These are phyloP conservation scores for Adelognathus sp. DNA, from an alignment of 2,888 invertebrate species.

Conservation along the genomic window DNA sequence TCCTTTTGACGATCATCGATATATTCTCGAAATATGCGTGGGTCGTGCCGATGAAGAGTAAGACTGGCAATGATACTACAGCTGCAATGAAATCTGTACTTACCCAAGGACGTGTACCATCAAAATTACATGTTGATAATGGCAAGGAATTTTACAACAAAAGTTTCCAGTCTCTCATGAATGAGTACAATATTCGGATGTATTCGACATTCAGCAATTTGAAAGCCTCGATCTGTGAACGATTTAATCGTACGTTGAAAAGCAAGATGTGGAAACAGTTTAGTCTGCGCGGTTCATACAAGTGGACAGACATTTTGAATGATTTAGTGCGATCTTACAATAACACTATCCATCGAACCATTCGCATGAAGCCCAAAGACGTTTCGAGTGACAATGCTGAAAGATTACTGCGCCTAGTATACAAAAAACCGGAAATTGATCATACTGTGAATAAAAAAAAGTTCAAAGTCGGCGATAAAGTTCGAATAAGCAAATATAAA, in stretches of 20 bases:
- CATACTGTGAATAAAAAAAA: constrained; percentile 8
- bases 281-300: constrained; percentile 43
- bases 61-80: constrained; percentile 16
- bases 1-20: constrained; percentile 75
- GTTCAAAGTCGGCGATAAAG: constrained; percentile 69
- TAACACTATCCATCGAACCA: constrained; percentile 71
- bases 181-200: constrained; percentile 9
- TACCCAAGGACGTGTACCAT: constrained; percentile 11
- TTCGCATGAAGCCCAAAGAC: constrained; percentile 70
- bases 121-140: constrained; percentile 50
- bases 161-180: constrained; percentile 32
- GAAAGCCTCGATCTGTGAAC: constrained; percentile 69
- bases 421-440: constrained; percentile 22
- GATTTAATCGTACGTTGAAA: constrained; percentile 63
- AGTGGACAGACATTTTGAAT: constrained; percentile 48
- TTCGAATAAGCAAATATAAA: constrained; percentile 71
- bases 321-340: constrained; percentile 66
- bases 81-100: constrained; percentile 43
- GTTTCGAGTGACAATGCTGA: constrained; percentile 70
- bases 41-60: constrained; percentile 73
- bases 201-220: constrained; percentile 49
- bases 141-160: constrained; percentile 58
- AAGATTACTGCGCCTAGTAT: constrained; percentile 59
- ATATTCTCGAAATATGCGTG: constrained; percentile 77
- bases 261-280: constrained; percentile 56